A percentile compares a stretch with the other conserved stretches of the same genome.
These are phyloP conservation scores for Lichenostomus cassidix DNA, from an alignment of 2,113 vertebrate genomes.

Conservation along the genomic window DNA sequence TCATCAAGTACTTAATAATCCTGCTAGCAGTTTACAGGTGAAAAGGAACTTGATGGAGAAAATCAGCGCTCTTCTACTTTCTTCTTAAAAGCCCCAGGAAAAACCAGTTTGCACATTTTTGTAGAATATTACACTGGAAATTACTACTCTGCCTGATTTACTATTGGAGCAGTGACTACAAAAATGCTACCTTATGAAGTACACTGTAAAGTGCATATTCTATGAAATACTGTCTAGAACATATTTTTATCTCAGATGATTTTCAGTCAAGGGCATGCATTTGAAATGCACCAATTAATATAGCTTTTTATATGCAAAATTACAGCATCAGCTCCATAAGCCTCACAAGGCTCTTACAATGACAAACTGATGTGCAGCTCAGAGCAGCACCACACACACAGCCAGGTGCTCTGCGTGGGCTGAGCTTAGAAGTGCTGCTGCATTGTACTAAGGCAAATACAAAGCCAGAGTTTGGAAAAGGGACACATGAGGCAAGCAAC, in stretches of 20 bases:
- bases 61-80: neutral
- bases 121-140: neutral
- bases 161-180: neutral
- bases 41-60: neutral
- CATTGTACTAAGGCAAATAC: neutral
- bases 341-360: neutral
- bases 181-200: neutral
- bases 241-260: neutral
- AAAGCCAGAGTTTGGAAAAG: neutral
- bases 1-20: neutral
- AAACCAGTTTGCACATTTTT: neutral
- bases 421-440: neutral
- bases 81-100: neutral
- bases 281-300: neutral
- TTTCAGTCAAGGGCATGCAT: neutral
- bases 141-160: neutral
- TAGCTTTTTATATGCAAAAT: neutral
- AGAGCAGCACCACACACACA: neutral
- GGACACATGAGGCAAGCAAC: rapidly evolving
- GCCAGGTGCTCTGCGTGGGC: neutral
- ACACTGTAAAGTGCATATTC: neutral
- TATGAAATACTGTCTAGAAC: neutral
- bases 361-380: neutral
- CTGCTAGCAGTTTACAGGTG: neutral
- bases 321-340: neutral